Evolutionary conservation across 1,140 invertebrate genomes (phyloP), one percentile per base, ranked within the genome.

Genomic region (Pantala flavescens): DNA sequence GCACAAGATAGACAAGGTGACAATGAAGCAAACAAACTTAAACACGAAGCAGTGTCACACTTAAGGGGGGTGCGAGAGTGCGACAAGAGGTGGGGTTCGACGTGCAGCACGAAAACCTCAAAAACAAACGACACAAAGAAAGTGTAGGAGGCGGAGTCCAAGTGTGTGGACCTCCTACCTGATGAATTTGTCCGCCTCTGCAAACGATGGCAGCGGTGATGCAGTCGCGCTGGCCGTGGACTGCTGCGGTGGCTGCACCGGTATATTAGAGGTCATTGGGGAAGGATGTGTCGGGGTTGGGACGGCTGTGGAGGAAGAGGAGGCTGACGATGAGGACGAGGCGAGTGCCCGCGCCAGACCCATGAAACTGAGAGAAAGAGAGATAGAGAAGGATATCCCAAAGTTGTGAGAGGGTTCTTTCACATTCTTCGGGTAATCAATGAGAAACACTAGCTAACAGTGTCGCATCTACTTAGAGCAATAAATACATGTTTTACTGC

Each of bases 271-370:
- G 49, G 49, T 21, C 5, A 12, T 16, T 63, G 14, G 49, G 49
- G 14, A 12, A 3, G 49, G 5, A 5, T 3, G 16, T 3, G 49
- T 12, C 3, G 49, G 14, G 14, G 49, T 16, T 21, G 49, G 49
- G 49, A 21, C 49, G 49, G 49, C 16, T 3, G n/a, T 21, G 49
- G 49, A 16, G 49, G 49, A 19, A 19, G 49, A 63, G 49, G 49
- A 63, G 49, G 49, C 49, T 63, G 49, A 63, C 14, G 49, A 63
- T 21, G 49, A 63, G 36, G 70, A 70, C 16, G 36, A 21, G 24
- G 75, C 83, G 42, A 43, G 77, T 83, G 80, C 77, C 83, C 83
- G 76, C 84, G 81, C 80, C 83, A 83, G 82, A 84, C 74, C 83
- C 82, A 82, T 42, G 43, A 76, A 74, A 74, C 76, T 71, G 49